phyloP scores from a whole-genome alignment of 2,113 vertebrate genomes.

The Cyanoderma ruficeps region DNA sequence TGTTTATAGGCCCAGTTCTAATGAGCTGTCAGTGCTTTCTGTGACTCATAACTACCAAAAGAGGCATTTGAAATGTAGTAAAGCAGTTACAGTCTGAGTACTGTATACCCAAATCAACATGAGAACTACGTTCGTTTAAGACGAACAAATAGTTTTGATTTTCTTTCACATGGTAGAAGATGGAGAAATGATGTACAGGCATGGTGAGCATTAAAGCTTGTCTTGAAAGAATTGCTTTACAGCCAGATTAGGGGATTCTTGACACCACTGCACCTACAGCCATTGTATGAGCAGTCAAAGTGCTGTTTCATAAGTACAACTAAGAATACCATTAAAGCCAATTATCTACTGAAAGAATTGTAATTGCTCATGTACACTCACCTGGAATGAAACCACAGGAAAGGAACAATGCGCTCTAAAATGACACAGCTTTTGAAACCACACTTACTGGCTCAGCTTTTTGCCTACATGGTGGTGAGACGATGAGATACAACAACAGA shows the following conservation, averaged over 20 bases:
- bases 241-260: slow-evolving; percentile 55
- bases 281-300: slow-evolving; percentile 56
- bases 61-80: not conserved
- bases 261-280: slow-evolving; percentile 38
- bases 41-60: not conserved
- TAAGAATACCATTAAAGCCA: slow-evolving; percentile 62
- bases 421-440: not conserved
- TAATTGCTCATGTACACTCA: slow-evolving; percentile 46
- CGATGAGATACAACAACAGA: not conserved
- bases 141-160: slow-evolving; percentile 28
- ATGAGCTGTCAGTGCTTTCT: not conserved
- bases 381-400: slow-evolving; percentile 30
- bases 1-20: slow-evolving; percentile 3
- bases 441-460: not conserved
- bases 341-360: slow-evolving; percentile 39
- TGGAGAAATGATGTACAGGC: slow-evolving; percentile 21
- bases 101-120: not conserved
- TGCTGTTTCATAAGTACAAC: slow-evolving; percentile 39
- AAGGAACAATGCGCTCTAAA: not conserved
- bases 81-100: slow-evolving; percentile 11
- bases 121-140: not conserved
- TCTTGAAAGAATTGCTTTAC: slow-evolving; percentile 60
- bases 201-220: slow-evolving; percentile 27
- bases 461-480: not conserved
- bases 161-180: slow-evolving; percentile 41